Conservation (phyloP, 2,888 invertebrate species). For the Cephus runcator region DNA sequence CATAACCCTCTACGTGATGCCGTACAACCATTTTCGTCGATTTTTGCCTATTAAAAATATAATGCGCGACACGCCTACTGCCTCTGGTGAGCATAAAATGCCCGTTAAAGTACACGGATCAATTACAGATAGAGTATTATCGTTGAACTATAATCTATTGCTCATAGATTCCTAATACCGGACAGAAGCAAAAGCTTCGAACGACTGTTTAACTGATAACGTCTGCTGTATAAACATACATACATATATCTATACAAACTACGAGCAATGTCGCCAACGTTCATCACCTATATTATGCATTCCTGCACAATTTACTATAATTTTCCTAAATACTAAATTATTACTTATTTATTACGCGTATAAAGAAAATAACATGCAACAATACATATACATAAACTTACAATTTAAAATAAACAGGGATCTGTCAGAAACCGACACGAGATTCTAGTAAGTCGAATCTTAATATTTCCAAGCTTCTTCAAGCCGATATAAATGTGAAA, state of each 20-base stretch:
- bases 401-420: background rate
- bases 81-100: background rate
- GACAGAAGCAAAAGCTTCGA: background rate
- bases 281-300: background rate
- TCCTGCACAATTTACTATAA: background rate
- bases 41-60: conserved; percentile 9
- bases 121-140: background rate
- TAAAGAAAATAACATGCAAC: background rate
- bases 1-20: conserved; percentile 71
- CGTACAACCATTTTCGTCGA: conserved; percentile 65
- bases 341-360: background rate
- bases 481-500: too few species aligned
- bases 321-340: background rate
- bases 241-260: background rate
- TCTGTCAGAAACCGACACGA: background rate
- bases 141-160: background rate
- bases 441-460: background rate
- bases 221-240: background rate
- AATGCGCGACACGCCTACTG: background rate
- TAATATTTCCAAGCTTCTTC: background rate
- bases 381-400: background rate
- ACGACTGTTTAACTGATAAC: background rate
- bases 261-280: background rate
- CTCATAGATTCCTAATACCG: background rate
- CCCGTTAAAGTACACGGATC: background rate